phyloP scores from a whole-genome alignment of 2,888 invertebrate species.

The Eurytoma adleriae region DNA sequence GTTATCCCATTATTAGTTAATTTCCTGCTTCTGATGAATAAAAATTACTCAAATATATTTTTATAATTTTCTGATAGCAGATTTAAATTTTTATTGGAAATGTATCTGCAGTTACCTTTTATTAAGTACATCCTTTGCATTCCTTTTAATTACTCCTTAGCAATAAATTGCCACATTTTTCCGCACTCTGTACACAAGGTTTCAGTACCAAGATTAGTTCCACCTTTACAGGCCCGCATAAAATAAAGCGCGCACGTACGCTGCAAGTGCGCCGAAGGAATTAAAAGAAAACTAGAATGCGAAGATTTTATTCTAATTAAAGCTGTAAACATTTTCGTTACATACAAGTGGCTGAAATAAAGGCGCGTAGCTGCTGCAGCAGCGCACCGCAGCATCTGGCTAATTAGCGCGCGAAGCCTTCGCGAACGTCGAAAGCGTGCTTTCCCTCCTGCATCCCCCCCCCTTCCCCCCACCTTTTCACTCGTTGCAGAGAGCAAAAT shows the following conservation, averaged over 20 bases:
- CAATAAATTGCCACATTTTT: too few species aligned
- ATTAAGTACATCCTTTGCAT: too few species aligned
- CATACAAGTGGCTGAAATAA: slow-evolving; percentile 35
- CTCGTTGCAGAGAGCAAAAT: slow-evolving; percentile 21
- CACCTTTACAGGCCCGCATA: neutral
- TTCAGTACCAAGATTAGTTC: neutral
- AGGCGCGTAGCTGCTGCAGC: slow-evolving; percentile 18
- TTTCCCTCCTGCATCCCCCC: neutral
- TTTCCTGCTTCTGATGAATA: too few species aligned
- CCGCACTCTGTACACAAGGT: neutral
- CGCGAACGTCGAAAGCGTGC: slow-evolving; percentile 13
- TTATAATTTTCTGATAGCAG: too few species aligned
- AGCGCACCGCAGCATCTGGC: slow-evolving; percentile 40
- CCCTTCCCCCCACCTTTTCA: slow-evolving; percentile 8
- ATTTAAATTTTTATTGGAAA: too few species aligned
- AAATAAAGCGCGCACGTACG: slow-evolving; percentile 27
- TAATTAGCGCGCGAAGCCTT: slow-evolving; percentile 46
- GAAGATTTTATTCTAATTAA: slow-evolving; percentile 54
- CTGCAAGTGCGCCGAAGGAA: slow-evolving; percentile 3
- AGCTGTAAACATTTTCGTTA: slow-evolving; percentile 52
- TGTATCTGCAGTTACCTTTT: too few species aligned
- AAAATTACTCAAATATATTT: too few species aligned
- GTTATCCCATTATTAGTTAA: too few species aligned
- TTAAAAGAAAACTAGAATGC: slow-evolving; percentile 40
- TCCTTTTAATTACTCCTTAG: too few species aligned